Conservation (phyloP, 2,888 invertebrate species). For the Meteorus cinctellus region DNA sequence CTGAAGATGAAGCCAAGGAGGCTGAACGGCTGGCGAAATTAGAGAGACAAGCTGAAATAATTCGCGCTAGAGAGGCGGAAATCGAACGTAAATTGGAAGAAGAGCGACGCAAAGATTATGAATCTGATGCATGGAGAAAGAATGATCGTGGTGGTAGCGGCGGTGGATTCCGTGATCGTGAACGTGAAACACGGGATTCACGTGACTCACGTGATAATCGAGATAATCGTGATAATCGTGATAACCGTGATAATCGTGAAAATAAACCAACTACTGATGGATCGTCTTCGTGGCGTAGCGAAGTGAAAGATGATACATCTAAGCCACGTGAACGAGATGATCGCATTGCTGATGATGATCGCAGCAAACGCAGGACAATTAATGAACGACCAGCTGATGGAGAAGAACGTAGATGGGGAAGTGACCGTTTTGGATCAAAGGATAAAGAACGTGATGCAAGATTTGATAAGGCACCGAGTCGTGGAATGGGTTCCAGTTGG, state of each 20-base stretch:
- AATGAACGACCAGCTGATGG: slow-evolving; percentile 45
- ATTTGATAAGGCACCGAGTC: slow-evolving; percentile 38
- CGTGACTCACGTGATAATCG: slow-evolving; percentile 54
- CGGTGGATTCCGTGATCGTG: slow-evolving; percentile 64
- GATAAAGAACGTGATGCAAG: slow-evolving; percentile 36
- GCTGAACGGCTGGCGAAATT: slow-evolving; percentile 80
- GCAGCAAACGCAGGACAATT: slow-evolving; percentile 45
- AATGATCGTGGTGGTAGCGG: slow-evolving; percentile 56
- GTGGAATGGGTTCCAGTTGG: slow-evolving; percentile 41
- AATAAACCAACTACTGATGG: slow-evolving; percentile 24
- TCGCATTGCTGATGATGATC: slow-evolving; percentile 40
- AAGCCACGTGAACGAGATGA: slow-evolving; percentile 48
- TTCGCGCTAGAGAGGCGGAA: slow-evolving; percentile 82
- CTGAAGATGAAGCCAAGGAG: slow-evolving; percentile 77
- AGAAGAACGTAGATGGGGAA: slow-evolving; percentile 44
- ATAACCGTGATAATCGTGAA: slow-evolving; percentile 44
- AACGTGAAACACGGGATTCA: slow-evolving; percentile 65
- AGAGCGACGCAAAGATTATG: slow-evolving; percentile 62
- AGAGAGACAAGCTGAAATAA: slow-evolving; percentile 80
- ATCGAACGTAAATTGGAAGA: slow-evolving; percentile 79
- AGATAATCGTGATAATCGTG: slow-evolving; percentile 5
- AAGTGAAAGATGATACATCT: slow-evolving; percentile 37
- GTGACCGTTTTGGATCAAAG: slow-evolving; percentile 20
- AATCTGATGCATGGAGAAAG: slow-evolving; percentile 54
- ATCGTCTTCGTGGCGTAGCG: slow-evolving; percentile 46